Base-by-base conservation (phyloP, 2,113 vertebrate species). In the Erpornis zantholeuca region DNA sequence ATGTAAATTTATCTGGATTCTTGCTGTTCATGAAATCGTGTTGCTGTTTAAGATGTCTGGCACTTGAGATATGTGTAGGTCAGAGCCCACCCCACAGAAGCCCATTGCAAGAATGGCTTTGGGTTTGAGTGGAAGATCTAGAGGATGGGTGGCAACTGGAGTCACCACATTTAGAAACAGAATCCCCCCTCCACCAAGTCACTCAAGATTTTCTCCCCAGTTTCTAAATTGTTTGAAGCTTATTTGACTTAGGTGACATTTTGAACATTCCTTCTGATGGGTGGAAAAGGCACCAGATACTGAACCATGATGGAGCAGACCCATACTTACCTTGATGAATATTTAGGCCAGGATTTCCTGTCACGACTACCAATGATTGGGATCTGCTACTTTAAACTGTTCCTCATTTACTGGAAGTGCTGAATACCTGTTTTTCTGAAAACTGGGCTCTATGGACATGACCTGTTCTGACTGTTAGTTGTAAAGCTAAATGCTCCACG, bases 1-100 rank as follows among this genome's bases (percentile, higher is more conserved):
- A 73, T 77, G 64, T 78, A 78, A 87, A 86, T 95, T 73, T 87
- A 89, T 90, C 73, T 86, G 71, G 82, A 59, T 88, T 66, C 92
- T 93, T 69, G 81, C 78, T 93, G 66, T 56, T 95, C 6, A 10
- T 70, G 75, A 83, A 93, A 90, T 70, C 5, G 0, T 42, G 25
- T 60, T 63, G 69, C 57, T 73, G 20, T 68, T 68, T n/a, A 53
- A 71, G 60, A 36, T 64, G 31, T 38, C 77, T 86, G 71, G 12
- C 38, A 10, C 45, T 68, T 61, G 72, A 86, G 79, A 47, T 70
- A 36, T 3, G n/a, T 45, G 42, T 45, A 86, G 75, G 47, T 66
- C 4, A 4, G 33, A 91, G 29, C 45, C 23, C 13, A 66, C 36
- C 23, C 3, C 5, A 59, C 0, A 66, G 29, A 64, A 65, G 15